Conservation (phyloP, 1,140 invertebrate genomes). For the Odontomachus brunneus region DNA sequence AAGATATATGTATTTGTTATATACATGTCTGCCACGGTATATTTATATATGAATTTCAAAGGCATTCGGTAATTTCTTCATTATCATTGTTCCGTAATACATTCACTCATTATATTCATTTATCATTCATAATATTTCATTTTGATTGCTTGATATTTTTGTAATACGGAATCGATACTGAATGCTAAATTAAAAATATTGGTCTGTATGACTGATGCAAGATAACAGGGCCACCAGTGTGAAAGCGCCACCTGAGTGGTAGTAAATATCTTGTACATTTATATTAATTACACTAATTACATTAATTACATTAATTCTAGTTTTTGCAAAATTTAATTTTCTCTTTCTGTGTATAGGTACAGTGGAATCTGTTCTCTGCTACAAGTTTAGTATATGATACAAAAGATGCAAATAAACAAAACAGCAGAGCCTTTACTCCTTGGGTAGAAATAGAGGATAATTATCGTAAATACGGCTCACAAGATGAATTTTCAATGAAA, state of each 20-base stretch:
- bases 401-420: conserved; percentile 86
- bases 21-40: background rate
- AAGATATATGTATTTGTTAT: conserved; percentile 59
- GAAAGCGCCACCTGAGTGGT: conserved; percentile 83
- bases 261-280: conserved; percentile 83
- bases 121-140: conserved; percentile 32
- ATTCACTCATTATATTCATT: conserved; percentile 37
- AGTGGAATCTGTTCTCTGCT: conserved; percentile 93
- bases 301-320: conserved; percentile 7
- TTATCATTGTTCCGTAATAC: conserved; percentile 6
- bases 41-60: conserved; percentile 12
- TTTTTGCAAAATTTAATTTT: background rate
- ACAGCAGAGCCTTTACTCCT: conserved; percentile 89
- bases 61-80: conserved; percentile 64
- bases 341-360: conserved; percentile 87
- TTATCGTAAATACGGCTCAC: conserved; percentile 90
- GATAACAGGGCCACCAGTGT: conserved; percentile 83
- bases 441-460: conserved; percentile 93
- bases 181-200: conserved; percentile 79
- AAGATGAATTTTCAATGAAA: conserved; percentile 91
- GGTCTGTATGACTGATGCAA: conserved; percentile 68
- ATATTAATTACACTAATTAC: conserved; percentile 1
- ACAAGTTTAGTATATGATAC: conserved; percentile 86
- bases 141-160: conserved; percentile 18
- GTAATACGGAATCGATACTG: conserved; percentile 43